These are phyloP conservation scores for Ceyx cyanopectus DNA, from an alignment of 2,113 vertebrate species.

Conservation along the genomic window DNA sequence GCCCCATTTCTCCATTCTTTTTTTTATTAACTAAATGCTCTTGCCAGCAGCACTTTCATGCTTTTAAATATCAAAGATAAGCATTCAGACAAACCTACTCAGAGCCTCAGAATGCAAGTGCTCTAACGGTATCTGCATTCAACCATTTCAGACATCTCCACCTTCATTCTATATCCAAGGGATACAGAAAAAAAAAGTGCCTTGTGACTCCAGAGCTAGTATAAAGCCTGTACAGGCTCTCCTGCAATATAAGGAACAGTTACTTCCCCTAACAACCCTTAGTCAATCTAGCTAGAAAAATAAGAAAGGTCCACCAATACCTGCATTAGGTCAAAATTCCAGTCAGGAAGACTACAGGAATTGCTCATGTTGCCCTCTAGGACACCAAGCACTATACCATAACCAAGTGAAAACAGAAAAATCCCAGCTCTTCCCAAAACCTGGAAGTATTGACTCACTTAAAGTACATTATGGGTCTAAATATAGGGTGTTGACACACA, in stretches of 20 bases:
- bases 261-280: not conserved
- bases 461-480: not conserved
- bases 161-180: not conserved
- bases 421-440: not conserved
- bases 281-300: not conserved
- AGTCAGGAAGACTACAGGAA: not conserved
- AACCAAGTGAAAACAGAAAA: not conserved
- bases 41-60: slow-evolving; percentile 29
- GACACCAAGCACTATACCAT: not conserved
- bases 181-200: not conserved
- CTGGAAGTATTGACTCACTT: not conserved
- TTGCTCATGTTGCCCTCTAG: not conserved
- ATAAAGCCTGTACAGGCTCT: not conserved
- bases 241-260: not conserved
- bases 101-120: not conserved
- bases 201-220: not conserved
- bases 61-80: slow-evolving; percentile 8
- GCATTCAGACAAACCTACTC: not conserved
- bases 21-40: slow-evolving; percentile 10
- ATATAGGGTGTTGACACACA: not conserved
- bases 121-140: not conserved
- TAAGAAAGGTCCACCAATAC: not conserved
- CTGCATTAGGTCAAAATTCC: not conserved
- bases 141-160: not conserved
- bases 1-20: not conserved